phyloP scores from a whole-genome alignment of 2,797 vertebrate species.

The Pipistrellus kuhlii region DNA sequence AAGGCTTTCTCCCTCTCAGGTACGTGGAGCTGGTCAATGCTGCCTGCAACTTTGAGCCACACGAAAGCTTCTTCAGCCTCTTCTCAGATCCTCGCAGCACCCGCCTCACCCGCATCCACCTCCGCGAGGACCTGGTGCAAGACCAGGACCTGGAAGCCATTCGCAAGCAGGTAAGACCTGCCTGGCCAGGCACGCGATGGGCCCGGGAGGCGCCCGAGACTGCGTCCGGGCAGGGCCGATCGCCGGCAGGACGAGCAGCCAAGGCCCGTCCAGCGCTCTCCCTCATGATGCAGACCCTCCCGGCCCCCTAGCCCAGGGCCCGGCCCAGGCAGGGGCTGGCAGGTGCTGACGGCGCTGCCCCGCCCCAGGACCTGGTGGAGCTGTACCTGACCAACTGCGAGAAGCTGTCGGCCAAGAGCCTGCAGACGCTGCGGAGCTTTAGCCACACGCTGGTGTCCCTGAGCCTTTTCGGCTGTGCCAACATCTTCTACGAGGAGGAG shows the following conservation, averaged over 20 bases:
- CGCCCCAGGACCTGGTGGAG: constrained; percentile 94
- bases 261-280: rapidly evolving
- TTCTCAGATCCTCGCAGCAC: constrained; percentile 97
- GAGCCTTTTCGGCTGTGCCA: constrained; percentile 95
- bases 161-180: constrained; percentile 92
- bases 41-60: constrained; percentile 94
- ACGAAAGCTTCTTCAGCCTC: constrained; percentile 96
- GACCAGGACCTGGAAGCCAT: constrained; percentile 98
- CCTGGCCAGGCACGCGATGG: rapidly evolving
- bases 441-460: constrained; percentile 95
- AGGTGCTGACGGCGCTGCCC: neutral
- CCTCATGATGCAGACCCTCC: too few species aligned
- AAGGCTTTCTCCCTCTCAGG: constrained; percentile 83
- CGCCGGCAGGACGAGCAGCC: neutral
- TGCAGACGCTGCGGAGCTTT: constrained; percentile 94
- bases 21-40: constrained; percentile 97
- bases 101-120: constrained; percentile 94
- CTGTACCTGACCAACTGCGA: constrained; percentile 97
- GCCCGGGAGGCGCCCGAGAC: rapidly evolving
- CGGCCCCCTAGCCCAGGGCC: neutral
- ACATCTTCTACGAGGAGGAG: constrained; percentile 94
- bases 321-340: neutral
- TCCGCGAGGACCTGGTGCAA: constrained; percentile 94
- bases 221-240: neutral
- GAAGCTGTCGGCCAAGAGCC: constrained; percentile 94